Percentiles rank a stretch among this genome's conserved stretches.
Evolutionary conservation across 1,140 invertebrate species (phyloP).

Genomic region (Oryzaephilus surinamensis): DNA sequence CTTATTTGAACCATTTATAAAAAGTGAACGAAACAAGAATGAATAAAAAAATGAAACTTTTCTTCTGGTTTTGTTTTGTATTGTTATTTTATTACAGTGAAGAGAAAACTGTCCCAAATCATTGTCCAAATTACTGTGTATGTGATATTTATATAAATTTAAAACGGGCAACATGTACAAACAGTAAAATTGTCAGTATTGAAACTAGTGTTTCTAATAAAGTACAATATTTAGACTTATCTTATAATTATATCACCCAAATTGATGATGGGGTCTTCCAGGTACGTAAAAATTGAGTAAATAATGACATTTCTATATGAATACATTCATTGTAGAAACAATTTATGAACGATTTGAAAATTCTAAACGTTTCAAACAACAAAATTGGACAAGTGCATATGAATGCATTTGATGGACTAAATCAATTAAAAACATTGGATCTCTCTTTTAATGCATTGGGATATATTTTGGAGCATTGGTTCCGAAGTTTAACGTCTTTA

Average conservation of each 20-base stretch:
- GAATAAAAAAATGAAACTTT: too few relatives aligned
- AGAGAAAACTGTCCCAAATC: too few relatives aligned
- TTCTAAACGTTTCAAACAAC: conserved; percentile 24
- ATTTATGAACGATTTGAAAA: conserved; percentile 19
- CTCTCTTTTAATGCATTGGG: conserved; percentile 22
- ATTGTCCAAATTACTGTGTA: conserved; percentile 41
- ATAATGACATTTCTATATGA: background rate
- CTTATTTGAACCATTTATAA: too few relatives aligned
- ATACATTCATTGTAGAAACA: conserved; percentile 17
- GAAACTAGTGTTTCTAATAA: conserved; percentile 38
- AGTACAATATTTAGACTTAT: conserved; percentile 40
- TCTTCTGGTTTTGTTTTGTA: too few relatives aligned
- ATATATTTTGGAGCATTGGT: conserved; percentile 22
- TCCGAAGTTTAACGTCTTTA: conserved; percentile 12
- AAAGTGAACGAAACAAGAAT: too few relatives aligned
- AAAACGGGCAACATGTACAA: conserved; percentile 38
- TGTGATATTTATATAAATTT: conserved; percentile 40
- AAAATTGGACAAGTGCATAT: conserved; percentile 20
- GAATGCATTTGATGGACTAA: conserved; percentile 19
- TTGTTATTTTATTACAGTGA: too few relatives aligned
- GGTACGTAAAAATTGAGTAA: conserved; percentile 31
- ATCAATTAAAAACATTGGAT: conserved; percentile 22
- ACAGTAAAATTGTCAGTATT: conserved; percentile 39
- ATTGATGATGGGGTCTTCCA: conserved; percentile 41
- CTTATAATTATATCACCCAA: conserved; percentile 39